A percentile compares a stretch with the other conserved stretches of the same genome.
Evolutionary conservation across 2,888 invertebrate species (phyloP).

Genomic region (Hydriomena furcata): DNA sequence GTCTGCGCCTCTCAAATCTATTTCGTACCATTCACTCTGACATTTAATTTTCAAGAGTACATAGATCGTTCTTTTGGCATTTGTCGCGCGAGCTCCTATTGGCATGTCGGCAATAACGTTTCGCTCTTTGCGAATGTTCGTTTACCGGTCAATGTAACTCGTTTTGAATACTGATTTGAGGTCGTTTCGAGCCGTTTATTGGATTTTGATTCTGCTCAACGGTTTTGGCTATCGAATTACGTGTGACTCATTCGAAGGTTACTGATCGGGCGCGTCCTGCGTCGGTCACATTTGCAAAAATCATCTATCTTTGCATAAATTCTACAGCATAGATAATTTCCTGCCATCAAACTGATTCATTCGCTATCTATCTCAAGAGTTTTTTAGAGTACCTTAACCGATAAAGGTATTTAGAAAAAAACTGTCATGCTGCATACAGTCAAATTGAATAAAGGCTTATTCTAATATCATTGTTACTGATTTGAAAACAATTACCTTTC

Average conservation of each 20-base stretch:
- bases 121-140: conserved; percentile 21
- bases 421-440: too few species aligned
- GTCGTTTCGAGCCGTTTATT: conserved; percentile 38
- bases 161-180: conserved; percentile 36
- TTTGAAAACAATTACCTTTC: background rate
- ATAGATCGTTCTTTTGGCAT: conserved; percentile 22
- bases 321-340: too few species aligned
- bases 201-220: conserved; percentile 52
- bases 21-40: conserved; percentile 22
- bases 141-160: conserved; percentile 30
- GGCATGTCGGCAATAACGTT: conserved; percentile 25
- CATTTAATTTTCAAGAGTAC: conserved; percentile 28
- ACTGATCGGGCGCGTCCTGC: conserved; percentile 52
- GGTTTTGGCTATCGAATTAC: conserved; percentile 54
- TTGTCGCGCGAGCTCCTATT: conserved; percentile 18
- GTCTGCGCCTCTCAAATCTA: conserved; percentile 24
- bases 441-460: too few species aligned
- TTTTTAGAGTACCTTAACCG: too few species aligned
- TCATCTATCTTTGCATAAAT: conserved; percentile 12
- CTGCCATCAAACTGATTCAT: too few species aligned
- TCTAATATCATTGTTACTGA: too few species aligned
- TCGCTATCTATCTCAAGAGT: background rate
- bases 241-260: conserved; percentile 68
- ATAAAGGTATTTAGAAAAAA: too few species aligned
- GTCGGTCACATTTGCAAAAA: conserved; percentile 48